Evolutionary conservation across 2,888 invertebrate genomes (phyloP), one percentile per base, ranked within the genome.

Genomic region (Drosophila ezoana): DNA sequence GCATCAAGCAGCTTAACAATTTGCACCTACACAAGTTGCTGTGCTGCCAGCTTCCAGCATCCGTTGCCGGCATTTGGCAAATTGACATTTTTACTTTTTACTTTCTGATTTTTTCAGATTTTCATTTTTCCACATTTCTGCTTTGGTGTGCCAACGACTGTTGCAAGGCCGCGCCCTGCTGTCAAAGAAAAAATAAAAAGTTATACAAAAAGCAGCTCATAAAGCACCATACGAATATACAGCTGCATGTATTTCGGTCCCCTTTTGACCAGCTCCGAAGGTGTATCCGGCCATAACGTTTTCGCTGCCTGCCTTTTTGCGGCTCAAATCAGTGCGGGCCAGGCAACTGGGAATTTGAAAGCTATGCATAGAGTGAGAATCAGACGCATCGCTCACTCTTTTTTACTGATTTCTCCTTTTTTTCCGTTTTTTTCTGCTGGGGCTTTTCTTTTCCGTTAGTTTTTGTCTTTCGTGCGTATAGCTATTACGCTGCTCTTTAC

Each of bases 31-130:
- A 64, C 52, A 70, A 72, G 59, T 52, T 52, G 41, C 40, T 35
- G 20, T 28, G 20, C 54, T 57, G 41, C 43, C 56, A 66, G 58
- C 54, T 68, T 18, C 57, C 51, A 63, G 44, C 68, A 79, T 76
- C 82, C 85, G 76, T 64, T 48, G 56, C 64, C 80, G 78, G 69
- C 73, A 76, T 78, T 87, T 85, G 87, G 86, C 88, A 84, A 87
- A 84, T 84, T 87, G 88, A 86, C 82, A 85, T 85, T 84, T 87
- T 82, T 85, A 79, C 64, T 47, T 56, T 62, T 32, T 61, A 43
- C 49, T 63, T 35, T 47, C 40, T 38, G 38, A 8, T 51, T 53
- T 51, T 44, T 28, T 18, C 11, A 37, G 43, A 33, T 53, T 41
- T 44, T 20, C 16, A 35, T 45, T 14, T 60, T 59, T 53, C 70